phyloP scores from a whole-genome alignment of 2,113 vertebrate species.

The Sceloporus tristichus region DNA sequence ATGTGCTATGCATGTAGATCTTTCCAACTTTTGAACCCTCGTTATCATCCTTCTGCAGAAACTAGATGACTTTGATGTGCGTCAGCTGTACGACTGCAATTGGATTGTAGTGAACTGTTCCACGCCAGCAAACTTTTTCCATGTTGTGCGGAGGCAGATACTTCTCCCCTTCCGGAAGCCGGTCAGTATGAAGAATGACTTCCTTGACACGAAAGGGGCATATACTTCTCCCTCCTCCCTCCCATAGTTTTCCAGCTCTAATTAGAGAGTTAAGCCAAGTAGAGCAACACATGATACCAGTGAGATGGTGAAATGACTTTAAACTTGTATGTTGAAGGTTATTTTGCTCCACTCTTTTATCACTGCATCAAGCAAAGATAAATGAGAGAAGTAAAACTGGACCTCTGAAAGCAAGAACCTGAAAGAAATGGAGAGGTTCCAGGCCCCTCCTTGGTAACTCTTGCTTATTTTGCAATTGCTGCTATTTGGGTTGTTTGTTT shows the following conservation, averaged over 20 bases:
- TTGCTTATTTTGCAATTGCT: not conserved
- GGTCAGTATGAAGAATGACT: slow-evolving; percentile 75
- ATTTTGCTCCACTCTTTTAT: not conserved
- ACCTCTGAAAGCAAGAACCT: not conserved
- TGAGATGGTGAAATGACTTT: not conserved
- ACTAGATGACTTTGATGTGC: slow-evolving; percentile 85
- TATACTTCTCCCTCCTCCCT: not conserved
- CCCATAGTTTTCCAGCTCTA: not conserved
- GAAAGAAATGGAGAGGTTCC: not conserved
- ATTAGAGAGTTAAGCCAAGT: not conserved
- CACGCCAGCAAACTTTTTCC: slow-evolving; percentile 93
- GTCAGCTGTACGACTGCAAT: slow-evolving; percentile 92
- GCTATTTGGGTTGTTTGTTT: not conserved
- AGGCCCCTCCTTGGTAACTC: not conserved
- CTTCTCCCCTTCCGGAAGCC: slow-evolving; percentile 94
- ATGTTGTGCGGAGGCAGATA: slow-evolving; percentile 92
- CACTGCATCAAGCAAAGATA: not conserved
- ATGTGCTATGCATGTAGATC: not conserved
- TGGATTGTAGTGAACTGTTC: slow-evolving; percentile 97
- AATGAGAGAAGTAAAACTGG: not conserved
- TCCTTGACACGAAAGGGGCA: fast-evolving
- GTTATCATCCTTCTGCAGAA: slow-evolving; percentile 72
- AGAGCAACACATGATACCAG: not conserved
- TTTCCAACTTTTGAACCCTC: not conserved
- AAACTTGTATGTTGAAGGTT: not conserved